A percentile compares a stretch with the other conserved stretches of the same genome.
These are phyloP conservation scores for Spialia ferax DNA, from an alignment of 2,888 invertebrate genomes.

Conservation along the genomic window DNA sequence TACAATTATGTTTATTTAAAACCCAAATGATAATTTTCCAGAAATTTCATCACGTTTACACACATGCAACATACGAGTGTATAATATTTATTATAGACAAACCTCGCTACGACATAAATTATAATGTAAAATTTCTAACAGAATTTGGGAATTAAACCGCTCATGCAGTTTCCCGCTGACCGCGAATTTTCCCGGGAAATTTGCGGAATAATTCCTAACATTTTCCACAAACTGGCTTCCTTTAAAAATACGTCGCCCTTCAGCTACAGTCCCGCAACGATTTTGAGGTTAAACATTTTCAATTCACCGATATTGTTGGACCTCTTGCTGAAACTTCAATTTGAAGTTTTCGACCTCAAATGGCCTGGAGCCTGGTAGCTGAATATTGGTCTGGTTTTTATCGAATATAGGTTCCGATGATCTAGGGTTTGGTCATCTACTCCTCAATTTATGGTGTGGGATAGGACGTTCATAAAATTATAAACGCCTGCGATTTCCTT, in stretches of 20 bases:
- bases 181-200: conserved; percentile 40
- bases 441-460: too few species aligned
- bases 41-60: neutral
- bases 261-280: neutral
- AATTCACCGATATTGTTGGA: neutral
- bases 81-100: neutral
- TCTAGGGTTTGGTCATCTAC: too few species aligned
- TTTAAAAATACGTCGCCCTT: conserved; percentile 52
- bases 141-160: conserved; percentile 20
- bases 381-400: too few species aligned
- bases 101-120: conserved; percentile 9
- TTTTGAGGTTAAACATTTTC: conserved; percentile 9
- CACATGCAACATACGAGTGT: neutral
- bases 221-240: conserved; percentile 46
- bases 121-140: conserved; percentile 19
- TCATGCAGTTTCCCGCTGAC: conserved; percentile 23
- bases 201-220: conserved; percentile 47
- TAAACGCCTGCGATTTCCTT: too few species aligned
- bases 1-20: too few species aligned
- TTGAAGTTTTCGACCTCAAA: too few species aligned
- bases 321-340: neutral
- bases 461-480: too few species aligned
- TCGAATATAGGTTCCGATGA: too few species aligned
- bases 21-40: too few species aligned
- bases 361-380: too few species aligned